phyloP scores from a whole-genome alignment of 2,888 invertebrate species.

The Ornithoptera priamus region DNA sequence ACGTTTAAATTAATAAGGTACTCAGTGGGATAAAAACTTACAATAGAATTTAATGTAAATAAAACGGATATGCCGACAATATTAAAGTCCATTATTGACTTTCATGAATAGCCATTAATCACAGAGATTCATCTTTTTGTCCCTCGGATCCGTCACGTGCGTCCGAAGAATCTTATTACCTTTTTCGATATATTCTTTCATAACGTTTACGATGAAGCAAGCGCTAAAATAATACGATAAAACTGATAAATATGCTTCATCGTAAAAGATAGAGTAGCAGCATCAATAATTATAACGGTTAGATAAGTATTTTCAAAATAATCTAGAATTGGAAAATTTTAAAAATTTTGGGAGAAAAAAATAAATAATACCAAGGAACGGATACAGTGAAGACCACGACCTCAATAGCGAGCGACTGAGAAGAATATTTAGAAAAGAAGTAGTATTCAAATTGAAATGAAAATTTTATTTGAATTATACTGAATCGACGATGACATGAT shows the following conservation, averaged over 20 bases:
- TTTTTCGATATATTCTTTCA: slow-evolving; percentile 3
- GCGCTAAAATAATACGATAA: neutral
- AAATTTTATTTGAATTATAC: no score
- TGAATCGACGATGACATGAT: no score
- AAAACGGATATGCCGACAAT: neutral
- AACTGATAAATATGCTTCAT: neutral
- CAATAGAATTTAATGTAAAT: neutral
- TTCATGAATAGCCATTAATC: slow-evolving; percentile 24
- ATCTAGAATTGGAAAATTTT: no score
- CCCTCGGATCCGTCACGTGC: slow-evolving; percentile 25
- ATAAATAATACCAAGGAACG: no score
- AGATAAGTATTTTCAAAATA: no score
- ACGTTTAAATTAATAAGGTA: neutral
- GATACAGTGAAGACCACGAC: no score
- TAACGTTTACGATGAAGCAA: neutral
- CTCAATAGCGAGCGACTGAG: no score
- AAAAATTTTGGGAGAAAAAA: no score
- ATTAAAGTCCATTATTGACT: slow-evolving; percentile 17
- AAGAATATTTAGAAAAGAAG: no score
- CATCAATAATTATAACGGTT: no score
- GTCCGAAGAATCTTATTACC: slow-evolving; percentile 14
- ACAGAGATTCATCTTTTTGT: slow-evolving; percentile 20
- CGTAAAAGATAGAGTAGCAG: neutral
- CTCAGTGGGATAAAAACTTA: neutral
- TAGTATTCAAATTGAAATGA: no score